A percentile compares a stretch with the other conserved stretches of the same genome.
Evolutionary conservation across 2,888 invertebrate species (phyloP).

Genomic region (Ormyrus nitidulus): DNA sequence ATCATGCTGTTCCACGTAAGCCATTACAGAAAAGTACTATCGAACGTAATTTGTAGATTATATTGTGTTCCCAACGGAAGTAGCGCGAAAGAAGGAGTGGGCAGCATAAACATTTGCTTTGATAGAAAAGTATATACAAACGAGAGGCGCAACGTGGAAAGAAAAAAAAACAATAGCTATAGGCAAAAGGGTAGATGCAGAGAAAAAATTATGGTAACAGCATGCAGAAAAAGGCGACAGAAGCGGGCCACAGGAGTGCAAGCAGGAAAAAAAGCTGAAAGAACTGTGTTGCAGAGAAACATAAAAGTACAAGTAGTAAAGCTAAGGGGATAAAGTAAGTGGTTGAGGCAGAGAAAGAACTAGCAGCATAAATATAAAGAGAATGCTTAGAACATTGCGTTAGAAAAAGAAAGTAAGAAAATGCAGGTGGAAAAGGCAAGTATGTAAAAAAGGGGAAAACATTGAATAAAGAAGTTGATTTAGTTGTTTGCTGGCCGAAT

Average conservation of each 20-base stretch:
- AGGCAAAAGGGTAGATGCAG: slow-evolving; percentile 27
- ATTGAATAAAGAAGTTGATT: background rate
- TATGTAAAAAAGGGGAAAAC: background rate
- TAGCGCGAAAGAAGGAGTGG: no score
- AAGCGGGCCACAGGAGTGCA: slow-evolving; percentile 10
- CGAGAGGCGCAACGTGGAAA: no score
- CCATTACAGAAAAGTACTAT: no score
- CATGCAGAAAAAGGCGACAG: background rate
- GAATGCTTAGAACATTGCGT: slow-evolving; percentile 2
- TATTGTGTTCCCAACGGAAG: no score
- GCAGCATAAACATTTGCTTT: no score
- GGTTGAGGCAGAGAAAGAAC: slow-evolving; percentile 29
- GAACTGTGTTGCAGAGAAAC: background rate
- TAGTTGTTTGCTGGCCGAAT: background rate
- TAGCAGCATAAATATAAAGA: slow-evolving; percentile 24
- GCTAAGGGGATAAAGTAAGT: slow-evolving; percentile 46
- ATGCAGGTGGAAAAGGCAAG: background rate
- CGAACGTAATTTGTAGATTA: no score
- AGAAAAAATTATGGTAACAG: slow-evolving; percentile 40
- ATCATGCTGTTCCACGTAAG: no score
- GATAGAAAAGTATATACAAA: slow-evolving; percentile 4
- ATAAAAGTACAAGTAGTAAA: slow-evolving; percentile 29
- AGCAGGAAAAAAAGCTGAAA: background rate
- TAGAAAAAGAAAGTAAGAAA: slow-evolving; percentile 7
- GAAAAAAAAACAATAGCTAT: slow-evolving; percentile 21